Evolutionary conservation across 2,888 invertebrate species (phyloP), one percentile per base, ranked within the genome.

Genomic region (Diplolepis rosae): DNA sequence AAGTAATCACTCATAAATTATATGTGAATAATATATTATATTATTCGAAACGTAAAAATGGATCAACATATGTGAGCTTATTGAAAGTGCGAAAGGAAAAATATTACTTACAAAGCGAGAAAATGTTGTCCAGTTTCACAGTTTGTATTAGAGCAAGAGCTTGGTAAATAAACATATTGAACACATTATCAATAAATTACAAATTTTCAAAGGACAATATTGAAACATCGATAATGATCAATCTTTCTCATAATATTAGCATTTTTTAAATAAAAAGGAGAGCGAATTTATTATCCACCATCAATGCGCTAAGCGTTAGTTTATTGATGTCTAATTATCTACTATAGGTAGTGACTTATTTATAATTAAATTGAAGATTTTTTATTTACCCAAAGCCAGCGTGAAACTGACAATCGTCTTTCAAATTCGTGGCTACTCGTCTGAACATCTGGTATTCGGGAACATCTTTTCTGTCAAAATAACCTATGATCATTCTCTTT

Each of bases 351-450:
- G 18, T 22, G 15, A 54, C 11, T 5, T 35, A 32, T 9, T 4
- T 13, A 22, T 13, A 35, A 56, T 18, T 22, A 18, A 18, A 9
- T 22, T 13, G 0, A 56, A 56, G 13, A 13, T 28, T 32, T 24
- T n/a, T 30, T 30, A 48, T 68, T n/a, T 90, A 93, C 93, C 97
- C 98, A 89, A 97, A 95, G 0, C 97, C 97, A 83, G 94, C 95
- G 89, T 96, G 95, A 87, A 99, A 99, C 76, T 94, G 92, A 85
- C 99, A 99, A 85, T 99, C 99, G 85, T 99, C 97, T 86, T 98
- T 95, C 7, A 98, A 91, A 84, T 95, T 95, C 5, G 94, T 94
- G 0, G 98, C 96, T 4, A 95, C 95, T 83, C 93, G 92, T 65
- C 95, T 91, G 86, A 96, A 94, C 66, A 92, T 92, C 78, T 94